Evolutionary conservation across 2,113 vertebrate genomes (phyloP).

Genomic region (Synchiropus splendidus): DNA sequence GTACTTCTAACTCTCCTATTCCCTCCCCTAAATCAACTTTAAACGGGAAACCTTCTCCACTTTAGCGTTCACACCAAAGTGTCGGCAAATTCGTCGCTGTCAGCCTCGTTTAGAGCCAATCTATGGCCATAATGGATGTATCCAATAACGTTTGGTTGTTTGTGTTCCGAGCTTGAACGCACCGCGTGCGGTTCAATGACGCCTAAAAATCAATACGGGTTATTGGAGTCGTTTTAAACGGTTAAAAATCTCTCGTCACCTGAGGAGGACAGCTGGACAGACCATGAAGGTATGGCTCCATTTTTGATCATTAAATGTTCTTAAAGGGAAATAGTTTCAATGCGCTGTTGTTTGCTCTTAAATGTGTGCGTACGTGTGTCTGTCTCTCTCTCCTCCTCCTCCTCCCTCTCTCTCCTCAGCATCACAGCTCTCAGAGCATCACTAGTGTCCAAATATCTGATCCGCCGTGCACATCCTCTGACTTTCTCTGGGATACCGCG

Average conservation of each 20-base stretch:
- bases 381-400: constrained; percentile 7
- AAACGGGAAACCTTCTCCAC: constrained; percentile 25
- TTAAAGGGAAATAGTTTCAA: too few relatives aligned
- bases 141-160: constrained; percentile 11
- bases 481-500: constrained; percentile 42
- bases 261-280: neutral
- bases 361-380: constrained; percentile 6
- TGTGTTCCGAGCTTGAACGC: constrained; percentile 9
- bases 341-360: too few relatives aligned
- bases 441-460: constrained; percentile 62
- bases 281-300: constrained; percentile 56
- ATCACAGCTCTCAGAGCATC: constrained; percentile 57
- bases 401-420: constrained; percentile 34
- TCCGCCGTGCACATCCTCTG: constrained; percentile 55
- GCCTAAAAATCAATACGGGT: constrained; percentile 25
- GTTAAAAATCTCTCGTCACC: too few relatives aligned
- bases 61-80: constrained; percentile 9
- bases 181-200: constrained; percentile 36
- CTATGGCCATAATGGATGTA: neutral
- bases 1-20: constrained; percentile 51
- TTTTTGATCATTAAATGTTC: neutral
- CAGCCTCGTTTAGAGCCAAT: too few relatives aligned
- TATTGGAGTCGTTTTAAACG: neutral
- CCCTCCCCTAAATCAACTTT: constrained; percentile 51
- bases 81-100: neutral